Conservation (phyloP, 1,140 invertebrate species). For the Panonychus citri region DNA sequence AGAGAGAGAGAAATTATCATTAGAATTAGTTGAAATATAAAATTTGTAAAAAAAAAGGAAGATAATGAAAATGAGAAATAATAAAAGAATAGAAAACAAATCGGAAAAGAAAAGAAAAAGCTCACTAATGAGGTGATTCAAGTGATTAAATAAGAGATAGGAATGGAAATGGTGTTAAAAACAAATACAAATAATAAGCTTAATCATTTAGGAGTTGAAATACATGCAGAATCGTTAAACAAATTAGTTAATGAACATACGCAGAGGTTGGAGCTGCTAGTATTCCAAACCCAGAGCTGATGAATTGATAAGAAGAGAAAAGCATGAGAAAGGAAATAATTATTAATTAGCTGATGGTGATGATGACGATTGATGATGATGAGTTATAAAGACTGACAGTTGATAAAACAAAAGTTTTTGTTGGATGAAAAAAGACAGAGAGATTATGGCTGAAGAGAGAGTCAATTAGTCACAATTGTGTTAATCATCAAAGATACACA, state of each 20-base stretch:
- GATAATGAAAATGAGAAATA: too few species aligned
- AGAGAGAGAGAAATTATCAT: too few species aligned
- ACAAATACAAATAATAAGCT: neutral
- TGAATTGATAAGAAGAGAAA: neutral
- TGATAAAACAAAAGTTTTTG: neutral
- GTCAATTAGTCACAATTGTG: too few species aligned
- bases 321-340: neutral
- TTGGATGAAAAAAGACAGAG: neutral
- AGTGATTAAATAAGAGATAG: neutral
- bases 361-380: neutral
- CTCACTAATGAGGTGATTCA: neutral
- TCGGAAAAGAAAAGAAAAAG: neutral
- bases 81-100: neutral
- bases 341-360: neutral
- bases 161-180: neutral
- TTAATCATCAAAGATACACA: too few species aligned
- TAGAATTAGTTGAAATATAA: neutral
- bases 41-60: neutral
- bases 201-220: too few species aligned
- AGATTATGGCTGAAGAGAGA: too few species aligned
- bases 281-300: constrained; percentile 3
- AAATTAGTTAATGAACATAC: constrained; percentile 3
- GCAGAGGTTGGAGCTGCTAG: neutral
- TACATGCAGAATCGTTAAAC: too few species aligned
- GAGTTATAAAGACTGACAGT: neutral